Evolutionary conservation across 2,113 vertebrate genomes (phyloP).

Genomic region (Psittacula cyanocephala): DNA sequence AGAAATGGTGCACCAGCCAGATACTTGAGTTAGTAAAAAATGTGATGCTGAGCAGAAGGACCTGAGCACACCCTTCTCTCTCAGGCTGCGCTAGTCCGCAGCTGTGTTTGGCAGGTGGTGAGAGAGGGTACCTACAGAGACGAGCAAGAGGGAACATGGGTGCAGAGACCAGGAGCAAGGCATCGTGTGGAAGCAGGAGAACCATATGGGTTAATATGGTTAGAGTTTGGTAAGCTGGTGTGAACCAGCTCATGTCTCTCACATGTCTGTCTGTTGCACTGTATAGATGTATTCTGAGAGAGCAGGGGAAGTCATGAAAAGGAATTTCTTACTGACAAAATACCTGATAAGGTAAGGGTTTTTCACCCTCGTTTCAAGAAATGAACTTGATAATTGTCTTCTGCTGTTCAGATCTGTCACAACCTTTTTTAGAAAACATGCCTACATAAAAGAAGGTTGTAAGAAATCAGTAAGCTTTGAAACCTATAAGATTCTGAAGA

Average conservation of each 20-base stretch:
- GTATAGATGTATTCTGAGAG: not conserved
- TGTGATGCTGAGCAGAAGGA: not conserved
- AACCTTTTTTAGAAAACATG: not conserved
- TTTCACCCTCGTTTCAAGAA: not conserved
- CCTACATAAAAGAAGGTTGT: not conserved
- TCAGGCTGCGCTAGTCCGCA: rapidly evolving
- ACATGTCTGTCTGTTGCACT: not conserved
- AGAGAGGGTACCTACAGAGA: not conserved
- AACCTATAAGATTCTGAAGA: not conserved
- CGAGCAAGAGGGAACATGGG: rapidly evolving
- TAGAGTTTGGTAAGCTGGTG: not conserved
- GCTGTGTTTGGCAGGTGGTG: not conserved
- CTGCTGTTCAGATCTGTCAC: not conserved
- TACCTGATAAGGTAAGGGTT: rapidly evolving
- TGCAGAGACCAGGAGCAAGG: not conserved
- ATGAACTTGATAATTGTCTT: not conserved
- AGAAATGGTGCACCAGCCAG: not conserved
- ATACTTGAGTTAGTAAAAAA: not conserved
- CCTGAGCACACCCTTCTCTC: not conserved
- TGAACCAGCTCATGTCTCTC: not conserved
- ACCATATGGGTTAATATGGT: not conserved
- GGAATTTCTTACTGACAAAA: not conserved
- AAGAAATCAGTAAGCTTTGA: not conserved
- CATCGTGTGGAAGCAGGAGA: not conserved
- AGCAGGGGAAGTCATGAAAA: not conserved